phyloP scores from a whole-genome alignment of 2,888 invertebrate species.

The Ichneumoninae sp. region DNA sequence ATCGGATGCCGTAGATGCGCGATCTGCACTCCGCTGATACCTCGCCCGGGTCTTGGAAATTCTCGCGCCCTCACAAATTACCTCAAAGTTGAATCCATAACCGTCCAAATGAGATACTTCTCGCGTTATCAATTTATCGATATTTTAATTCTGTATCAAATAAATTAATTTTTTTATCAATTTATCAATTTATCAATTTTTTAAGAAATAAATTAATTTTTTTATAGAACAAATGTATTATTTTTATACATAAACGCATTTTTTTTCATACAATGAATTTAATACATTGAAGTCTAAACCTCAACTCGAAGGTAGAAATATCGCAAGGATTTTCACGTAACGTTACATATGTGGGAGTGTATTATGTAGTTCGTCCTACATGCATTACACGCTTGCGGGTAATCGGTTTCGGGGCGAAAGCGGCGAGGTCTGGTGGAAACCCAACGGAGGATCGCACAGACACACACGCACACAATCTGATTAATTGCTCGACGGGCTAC shows the following conservation, averaged over 20 bases:
- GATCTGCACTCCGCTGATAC: conserved; percentile 37
- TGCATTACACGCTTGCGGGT: conserved; percentile 43
- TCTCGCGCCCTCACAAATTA: conserved; percentile 23
- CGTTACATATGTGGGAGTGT: conserved; percentile 9
- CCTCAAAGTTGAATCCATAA: background rate
- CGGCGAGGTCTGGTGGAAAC: conserved; percentile 28
- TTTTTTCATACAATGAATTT: too few species aligned
- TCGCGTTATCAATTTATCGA: conserved; percentile 13
- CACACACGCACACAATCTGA: conserved; percentile 52
- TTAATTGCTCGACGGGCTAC: conserved; percentile 66
- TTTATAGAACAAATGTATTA: too few species aligned
- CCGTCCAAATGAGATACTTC: conserved; percentile 27
- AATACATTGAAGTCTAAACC: background rate
- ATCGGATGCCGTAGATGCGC: background rate
- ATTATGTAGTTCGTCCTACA: conserved; percentile 21
- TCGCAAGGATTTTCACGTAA: background rate
- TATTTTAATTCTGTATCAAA: too few species aligned
- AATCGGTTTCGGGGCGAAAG: conserved; percentile 64
- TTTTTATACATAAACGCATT: too few species aligned
- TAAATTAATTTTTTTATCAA: too few species aligned
- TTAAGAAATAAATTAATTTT: too few species aligned
- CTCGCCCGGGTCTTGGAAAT: conserved; percentile 36
- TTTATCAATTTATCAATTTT: too few species aligned
- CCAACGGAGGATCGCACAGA: conserved; percentile 31
- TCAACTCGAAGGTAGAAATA: background rate